Percentiles rank a stretch among this genome's conserved stretches.
Conservation (phyloP, 2,888 invertebrate genomes). For the Prosapia bicincta region DNA sequence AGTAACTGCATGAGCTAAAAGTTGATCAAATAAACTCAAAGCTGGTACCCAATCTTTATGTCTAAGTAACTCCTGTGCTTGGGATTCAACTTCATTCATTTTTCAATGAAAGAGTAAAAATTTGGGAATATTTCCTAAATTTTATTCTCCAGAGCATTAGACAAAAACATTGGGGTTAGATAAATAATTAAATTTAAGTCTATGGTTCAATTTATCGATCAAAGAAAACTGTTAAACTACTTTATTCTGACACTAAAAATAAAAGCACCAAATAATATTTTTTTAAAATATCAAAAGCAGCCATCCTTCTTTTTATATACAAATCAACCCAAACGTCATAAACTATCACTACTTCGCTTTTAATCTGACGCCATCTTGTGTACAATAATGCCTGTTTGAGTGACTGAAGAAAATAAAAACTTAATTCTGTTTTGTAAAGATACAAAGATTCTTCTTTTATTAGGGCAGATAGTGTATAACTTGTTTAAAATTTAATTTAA, state of each 20-base stretch:
- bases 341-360: neutral
- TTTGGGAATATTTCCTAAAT: neutral
- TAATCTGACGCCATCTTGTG: neutral
- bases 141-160: neutral
- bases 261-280: neutral
- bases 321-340: neutral
- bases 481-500: no score
- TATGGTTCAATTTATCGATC: neutral
- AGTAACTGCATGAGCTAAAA: conserved; percentile 47
- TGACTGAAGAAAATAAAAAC: no score
- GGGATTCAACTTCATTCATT: conserved; percentile 45
- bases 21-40: conserved; percentile 53
- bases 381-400: neutral
- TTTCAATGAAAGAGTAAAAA: conserved; percentile 3
- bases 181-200: neutral
- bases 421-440: no score
- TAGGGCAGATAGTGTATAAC: no score
- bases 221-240: no score
- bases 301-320: neutral
- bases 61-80: conserved; percentile 54
- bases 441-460: no score
- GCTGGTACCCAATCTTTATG: conserved; percentile 56
- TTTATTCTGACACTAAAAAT: neutral
- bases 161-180: neutral
- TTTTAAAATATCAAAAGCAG: neutral